Evolutionary conservation across 2,888 invertebrate genomes (phyloP), one percentile per base, ranked within the genome.

Genomic region (Hirtodrosophila cameraria): DNA sequence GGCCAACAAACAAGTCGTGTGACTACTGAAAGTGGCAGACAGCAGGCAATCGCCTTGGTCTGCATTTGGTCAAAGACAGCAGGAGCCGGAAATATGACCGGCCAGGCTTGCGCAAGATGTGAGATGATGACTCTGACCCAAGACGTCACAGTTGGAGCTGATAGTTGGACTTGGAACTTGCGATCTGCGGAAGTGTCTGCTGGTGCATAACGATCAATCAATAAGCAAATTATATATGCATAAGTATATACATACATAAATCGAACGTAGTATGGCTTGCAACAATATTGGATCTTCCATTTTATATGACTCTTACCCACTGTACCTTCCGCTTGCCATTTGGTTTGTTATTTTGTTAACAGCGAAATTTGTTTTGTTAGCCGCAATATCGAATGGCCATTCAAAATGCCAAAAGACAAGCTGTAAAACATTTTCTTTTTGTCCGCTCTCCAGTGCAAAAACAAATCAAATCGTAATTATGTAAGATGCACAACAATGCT

Each of bases 51-150:
- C 27, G 46, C 18, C 45, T 53, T 31, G 28, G 25, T 71, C 30
- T 64, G 48, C 52, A 48, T 69, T 61, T 80, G 84, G 60, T 53
- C 77, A 84, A 16, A 45, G 35, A 53, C 59, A 75, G 48, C 80
- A 79, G 86, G 80, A 79, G 83, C 80, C 77, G 77, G 77, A 78
- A 78, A 79, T n/a, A n/a, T 60, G 55, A 28, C 11, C 46, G 43
- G 8, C 71, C 28, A 45, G 42, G 33, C 50, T 55, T 57, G 70
- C 45, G 48, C 69, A 57, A 74, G 58, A 55, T 48, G 38, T 53
- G 43, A 46, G 9, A 36, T 35, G 23, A 59, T 35, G 55, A 35
- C 23, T 27, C 59, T 74, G 75, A 62, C 49, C 58, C 45, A 30
- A 30, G 36, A 81, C 80, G 58, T 75, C 48, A 33, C 43, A 42